These are phyloP conservation scores for Rallus limicola DNA, from an alignment of 2,113 vertebrate genomes.

Conservation along the genomic window DNA sequence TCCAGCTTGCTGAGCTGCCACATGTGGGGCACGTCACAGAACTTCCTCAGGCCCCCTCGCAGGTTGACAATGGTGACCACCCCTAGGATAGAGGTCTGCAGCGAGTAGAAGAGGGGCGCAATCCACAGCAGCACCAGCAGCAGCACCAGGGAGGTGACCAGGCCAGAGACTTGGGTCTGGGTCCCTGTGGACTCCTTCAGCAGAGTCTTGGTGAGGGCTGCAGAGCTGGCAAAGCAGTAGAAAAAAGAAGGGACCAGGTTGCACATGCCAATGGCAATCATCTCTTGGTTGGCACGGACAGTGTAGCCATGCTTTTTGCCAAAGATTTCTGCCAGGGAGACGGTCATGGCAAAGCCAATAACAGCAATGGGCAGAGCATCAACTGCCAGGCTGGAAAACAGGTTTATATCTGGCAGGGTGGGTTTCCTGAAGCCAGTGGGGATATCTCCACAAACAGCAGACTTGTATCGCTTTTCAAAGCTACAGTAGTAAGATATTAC, in stretches of 20 bases:
- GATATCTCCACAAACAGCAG: slow-evolving; percentile 58
- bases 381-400: slow-evolving; percentile 63
- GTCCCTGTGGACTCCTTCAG: slow-evolving; percentile 70
- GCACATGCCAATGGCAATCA: slow-evolving; percentile 71
- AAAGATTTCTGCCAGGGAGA: slow-evolving; percentile 72
- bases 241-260: slow-evolving; percentile 74
- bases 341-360: slow-evolving; percentile 67
- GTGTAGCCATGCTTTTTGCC: slow-evolving; percentile 67
- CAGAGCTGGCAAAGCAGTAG: slow-evolving; percentile 67
- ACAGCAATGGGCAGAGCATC: slow-evolving; percentile 70
- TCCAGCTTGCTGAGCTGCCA: slow-evolving; percentile 84
- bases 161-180: slow-evolving; percentile 55
- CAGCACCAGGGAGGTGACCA: slow-evolving; percentile 66
- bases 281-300: slow-evolving; percentile 69
- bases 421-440: slow-evolving; percentile 70
- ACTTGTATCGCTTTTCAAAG: slow-evolving; percentile 27
- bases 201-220: slow-evolving; percentile 68
- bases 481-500: slow-evolving; percentile 41
- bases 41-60: slow-evolving; percentile 79
- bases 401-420: slow-evolving; percentile 32
- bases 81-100: slow-evolving; percentile 79
- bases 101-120: slow-evolving; percentile 56
- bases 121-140: slow-evolving; percentile 71
- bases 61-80: slow-evolving; percentile 89
- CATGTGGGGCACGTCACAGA: slow-evolving; percentile 79